phyloP scores from a whole-genome alignment of 2,888 invertebrate species.

The Pandemis cinnamomeana region DNA sequence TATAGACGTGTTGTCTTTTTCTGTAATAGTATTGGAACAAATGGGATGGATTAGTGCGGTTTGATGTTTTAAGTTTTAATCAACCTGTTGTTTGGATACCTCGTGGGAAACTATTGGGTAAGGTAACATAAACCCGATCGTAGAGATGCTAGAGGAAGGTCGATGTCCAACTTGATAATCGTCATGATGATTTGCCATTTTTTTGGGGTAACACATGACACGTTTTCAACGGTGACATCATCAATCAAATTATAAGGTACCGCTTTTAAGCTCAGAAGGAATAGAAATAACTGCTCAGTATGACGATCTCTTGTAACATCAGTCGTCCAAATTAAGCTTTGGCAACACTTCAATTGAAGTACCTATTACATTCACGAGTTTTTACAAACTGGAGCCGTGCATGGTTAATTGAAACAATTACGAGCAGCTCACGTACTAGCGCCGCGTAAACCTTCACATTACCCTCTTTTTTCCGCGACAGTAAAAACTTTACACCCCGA shows the following conservation, averaged over 20 bases:
- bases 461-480: constrained; percentile 49
- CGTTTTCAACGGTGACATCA: too few species aligned
- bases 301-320: not conserved
- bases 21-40: not conserved
- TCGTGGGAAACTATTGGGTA: too few species aligned
- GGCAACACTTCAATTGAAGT: not conserved
- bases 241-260: too few species aligned
- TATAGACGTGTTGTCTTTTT: not conserved
- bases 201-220: too few species aligned
- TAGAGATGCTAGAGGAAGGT: too few species aligned
- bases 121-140: too few species aligned
- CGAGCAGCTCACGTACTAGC: constrained; percentile 54
- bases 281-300: not conserved
- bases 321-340: not conserved
- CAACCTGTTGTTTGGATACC: too few species aligned
- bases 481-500: constrained; percentile 42
- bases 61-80: too few species aligned
- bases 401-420: constrained; percentile 70
- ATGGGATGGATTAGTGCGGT: too few species aligned
- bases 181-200: too few species aligned
- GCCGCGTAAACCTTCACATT: constrained; percentile 48
- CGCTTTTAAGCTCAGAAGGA: too few species aligned
- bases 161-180: too few species aligned
- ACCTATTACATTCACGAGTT: constrained; percentile 6
- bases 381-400: constrained; percentile 18